These are phyloP conservation scores for Carcina quercana DNA, from an alignment of 2,888 invertebrate genomes.

Conservation along the genomic window DNA sequence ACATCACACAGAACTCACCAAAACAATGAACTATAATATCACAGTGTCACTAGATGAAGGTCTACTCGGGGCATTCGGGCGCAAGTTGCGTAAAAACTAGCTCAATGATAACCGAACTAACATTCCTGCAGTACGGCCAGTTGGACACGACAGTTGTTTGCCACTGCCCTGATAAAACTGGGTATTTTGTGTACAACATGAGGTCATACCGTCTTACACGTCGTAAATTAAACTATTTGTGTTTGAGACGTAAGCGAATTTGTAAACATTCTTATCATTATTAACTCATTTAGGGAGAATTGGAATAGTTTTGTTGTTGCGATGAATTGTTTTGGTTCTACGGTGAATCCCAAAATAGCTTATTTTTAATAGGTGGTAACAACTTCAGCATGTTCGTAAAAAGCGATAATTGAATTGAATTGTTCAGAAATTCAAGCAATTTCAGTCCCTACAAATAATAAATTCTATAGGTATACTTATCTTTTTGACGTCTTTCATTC, in stretches of 20 bases:
- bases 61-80: slow-evolving; percentile 6
- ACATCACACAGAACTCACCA: slow-evolving; percentile 6
- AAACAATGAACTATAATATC: slow-evolving; percentile 6
- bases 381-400: too few relatives aligned
- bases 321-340: too few relatives aligned
- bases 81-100: slow-evolving; percentile 12
- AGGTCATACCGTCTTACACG: slow-evolving; percentile 31
- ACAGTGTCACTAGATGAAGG: slow-evolving; percentile 10
- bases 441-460: too few relatives aligned
- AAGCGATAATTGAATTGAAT: too few relatives aligned
- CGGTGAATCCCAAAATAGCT: too few relatives aligned
- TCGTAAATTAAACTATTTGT: neutral
- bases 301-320: too few relatives aligned
- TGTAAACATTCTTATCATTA: slow-evolving; percentile 1
- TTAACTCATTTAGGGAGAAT: too few relatives aligned
- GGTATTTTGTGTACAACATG: slow-evolving; percentile 41
- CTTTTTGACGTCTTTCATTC: too few relatives aligned
- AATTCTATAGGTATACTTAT: too few relatives aligned
- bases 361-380: too few relatives aligned
- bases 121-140: slow-evolving; percentile 17
- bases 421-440: too few relatives aligned
- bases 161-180: slow-evolving; percentile 28
- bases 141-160: slow-evolving; percentile 12
- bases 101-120: slow-evolving; percentile 19
- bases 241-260: neutral